These are phyloP conservation scores for Hirudo medicinalis DNA, from an alignment of 1,140 invertebrate species.

Conservation along the genomic window DNA sequence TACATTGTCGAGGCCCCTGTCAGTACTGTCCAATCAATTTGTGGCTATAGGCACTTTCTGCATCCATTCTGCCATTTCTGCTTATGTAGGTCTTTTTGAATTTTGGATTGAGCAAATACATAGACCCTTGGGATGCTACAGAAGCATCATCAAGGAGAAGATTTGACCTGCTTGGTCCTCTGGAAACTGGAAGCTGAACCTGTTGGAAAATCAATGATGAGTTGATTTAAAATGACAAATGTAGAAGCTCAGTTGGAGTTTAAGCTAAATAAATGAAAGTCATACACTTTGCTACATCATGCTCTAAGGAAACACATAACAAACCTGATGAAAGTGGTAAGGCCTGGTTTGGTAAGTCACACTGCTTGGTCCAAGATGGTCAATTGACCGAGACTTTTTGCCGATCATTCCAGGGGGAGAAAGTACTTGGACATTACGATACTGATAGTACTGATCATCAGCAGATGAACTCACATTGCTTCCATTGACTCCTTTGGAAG, in stretches of 20 bases:
- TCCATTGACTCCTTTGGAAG: background rate
- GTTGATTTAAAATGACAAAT: background rate
- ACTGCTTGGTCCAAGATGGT: background rate
- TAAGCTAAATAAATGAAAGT: background rate
- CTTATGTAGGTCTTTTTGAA: conserved; percentile 9
- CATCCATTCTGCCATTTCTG: background rate
- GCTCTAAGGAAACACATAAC: background rate
- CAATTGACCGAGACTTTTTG: background rate
- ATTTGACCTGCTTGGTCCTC: background rate
- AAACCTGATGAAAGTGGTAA: background rate
- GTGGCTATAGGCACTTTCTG: background rate
- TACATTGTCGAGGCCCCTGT: too few relatives aligned
- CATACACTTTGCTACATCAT: background rate
- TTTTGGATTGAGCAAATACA: conserved; percentile 5
- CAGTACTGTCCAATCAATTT: too few relatives aligned
- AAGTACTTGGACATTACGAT: background rate
- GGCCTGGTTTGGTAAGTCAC: background rate
- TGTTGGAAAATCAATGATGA: background rate
- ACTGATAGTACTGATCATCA: background rate
- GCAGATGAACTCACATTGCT: background rate
- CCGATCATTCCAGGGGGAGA: background rate
- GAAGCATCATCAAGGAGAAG: background rate
- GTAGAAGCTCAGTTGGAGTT: background rate
- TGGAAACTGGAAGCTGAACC: background rate
- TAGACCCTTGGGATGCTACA: background rate